Conservation (phyloP, 2,888 invertebrate species). For the Chloroclysta siterata region DNA sequence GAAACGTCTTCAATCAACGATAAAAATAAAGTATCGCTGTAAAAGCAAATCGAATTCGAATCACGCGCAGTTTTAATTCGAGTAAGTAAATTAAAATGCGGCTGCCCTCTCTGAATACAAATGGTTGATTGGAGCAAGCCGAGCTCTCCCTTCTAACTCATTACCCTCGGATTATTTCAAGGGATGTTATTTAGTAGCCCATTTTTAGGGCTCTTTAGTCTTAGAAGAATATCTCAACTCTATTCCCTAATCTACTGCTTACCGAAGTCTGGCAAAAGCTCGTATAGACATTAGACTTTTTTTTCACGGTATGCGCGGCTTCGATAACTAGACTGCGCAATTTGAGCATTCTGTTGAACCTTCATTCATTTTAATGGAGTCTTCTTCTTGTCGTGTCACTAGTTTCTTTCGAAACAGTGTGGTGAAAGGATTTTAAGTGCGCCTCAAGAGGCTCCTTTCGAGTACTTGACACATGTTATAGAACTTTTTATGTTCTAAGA, state of each 20-base stretch:
- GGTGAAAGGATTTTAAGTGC: too few relatives aligned
- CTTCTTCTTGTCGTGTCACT: too few relatives aligned
- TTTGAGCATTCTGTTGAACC: too few relatives aligned
- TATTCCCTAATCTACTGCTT: neutral
- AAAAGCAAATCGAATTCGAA: slow-evolving; percentile 72
- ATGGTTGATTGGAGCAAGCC: slow-evolving; percentile 74
- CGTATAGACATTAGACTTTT: too few relatives aligned
- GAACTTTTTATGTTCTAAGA: too few relatives aligned
- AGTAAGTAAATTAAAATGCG: slow-evolving; percentile 84
- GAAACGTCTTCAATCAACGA: slow-evolving; percentile 76
- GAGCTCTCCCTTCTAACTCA: slow-evolving; percentile 65
- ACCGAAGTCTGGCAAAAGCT: too few relatives aligned
- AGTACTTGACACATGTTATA: too few relatives aligned
- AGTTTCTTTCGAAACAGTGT: too few relatives aligned
- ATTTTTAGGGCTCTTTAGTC: slow-evolving; percentile 37
- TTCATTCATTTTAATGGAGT: too few relatives aligned
- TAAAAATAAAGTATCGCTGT: slow-evolving; percentile 77
- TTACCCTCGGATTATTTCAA: slow-evolving; percentile 70
- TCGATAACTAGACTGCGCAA: too few relatives aligned
- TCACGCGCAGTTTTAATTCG: slow-evolving; percentile 83
- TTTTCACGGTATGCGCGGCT: too few relatives aligned
- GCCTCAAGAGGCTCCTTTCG: too few relatives aligned
- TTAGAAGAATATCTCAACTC: neutral
- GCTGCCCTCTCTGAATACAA: slow-evolving; percentile 79
- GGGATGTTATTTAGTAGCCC: slow-evolving; percentile 67